These are phyloP conservation scores for Argyrosomus japonicus DNA, from an alignment of 2,113 vertebrate species.

Conservation along the genomic window DNA sequence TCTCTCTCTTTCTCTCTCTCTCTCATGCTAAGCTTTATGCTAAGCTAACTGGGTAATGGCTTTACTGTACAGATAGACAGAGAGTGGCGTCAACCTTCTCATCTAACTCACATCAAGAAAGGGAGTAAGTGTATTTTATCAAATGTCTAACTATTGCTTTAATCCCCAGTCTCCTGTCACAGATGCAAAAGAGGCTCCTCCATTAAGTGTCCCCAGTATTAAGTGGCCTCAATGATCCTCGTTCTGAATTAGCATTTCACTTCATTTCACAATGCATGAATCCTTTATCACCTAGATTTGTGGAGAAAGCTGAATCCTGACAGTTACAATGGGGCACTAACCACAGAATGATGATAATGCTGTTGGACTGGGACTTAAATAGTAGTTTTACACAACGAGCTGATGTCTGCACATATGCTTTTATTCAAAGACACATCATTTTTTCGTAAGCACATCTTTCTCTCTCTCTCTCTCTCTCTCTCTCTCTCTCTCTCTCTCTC, in stretches of 20 bases:
- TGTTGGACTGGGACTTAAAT: not conserved
- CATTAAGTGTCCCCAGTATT: not conserved
- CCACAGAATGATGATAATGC: conserved; percentile 4
- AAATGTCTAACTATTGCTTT: not conserved
- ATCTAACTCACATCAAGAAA: not conserved
- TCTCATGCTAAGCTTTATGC: not conserved
- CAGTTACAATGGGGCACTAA: not conserved
- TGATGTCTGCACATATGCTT: conserved; percentile 17
- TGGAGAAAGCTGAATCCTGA: conserved; percentile 1
- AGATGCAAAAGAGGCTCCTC: not conserved
- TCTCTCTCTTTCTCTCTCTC: not conserved
- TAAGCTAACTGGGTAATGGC: not conserved
- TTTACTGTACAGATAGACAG: not conserved
- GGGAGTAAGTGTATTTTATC: not conserved
- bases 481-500: not conserved
- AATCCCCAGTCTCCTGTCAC: not conserved
- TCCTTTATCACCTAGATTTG: not conserved
- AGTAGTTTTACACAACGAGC: conserved; percentile 13
- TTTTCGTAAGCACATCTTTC: conserved; percentile 36
- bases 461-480: too few species aligned
- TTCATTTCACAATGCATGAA: conserved; percentile 17
- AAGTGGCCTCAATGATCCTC: not conserved
- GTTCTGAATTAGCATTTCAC: not conserved
- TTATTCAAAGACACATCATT: conserved; percentile 31
- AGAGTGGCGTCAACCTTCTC: not conserved